Percentiles rank a stretch among this genome's conserved stretches.
phyloP scores from a whole-genome alignment of 2,888 invertebrate genomes.

The Caenorhabditis imperialis region DNA sequence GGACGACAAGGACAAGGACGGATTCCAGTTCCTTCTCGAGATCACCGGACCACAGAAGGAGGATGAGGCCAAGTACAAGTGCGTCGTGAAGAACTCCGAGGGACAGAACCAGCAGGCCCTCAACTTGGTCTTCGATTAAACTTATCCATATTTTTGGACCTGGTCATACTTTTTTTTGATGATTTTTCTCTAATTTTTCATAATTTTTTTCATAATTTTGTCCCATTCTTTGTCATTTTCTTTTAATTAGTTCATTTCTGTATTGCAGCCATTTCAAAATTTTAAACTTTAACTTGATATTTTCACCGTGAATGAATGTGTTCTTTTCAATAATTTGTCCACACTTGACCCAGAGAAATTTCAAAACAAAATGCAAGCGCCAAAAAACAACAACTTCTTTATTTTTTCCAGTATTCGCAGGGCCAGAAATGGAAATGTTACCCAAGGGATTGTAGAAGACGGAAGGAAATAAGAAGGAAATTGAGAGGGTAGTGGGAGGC shows the following conservation, averaged over 20 bases:
- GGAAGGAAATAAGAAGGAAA: constrained; percentile 15
- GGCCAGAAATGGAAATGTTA: constrained; percentile 18
- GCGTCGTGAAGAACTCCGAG: constrained; percentile 77
- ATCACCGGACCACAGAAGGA: constrained; percentile 76
- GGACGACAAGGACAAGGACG: constrained; percentile 77
- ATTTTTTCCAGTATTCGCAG: constrained; percentile 20
- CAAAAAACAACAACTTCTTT: constrained; percentile 17
- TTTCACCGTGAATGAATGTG: not conserved
- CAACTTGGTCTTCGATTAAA: constrained; percentile 76
- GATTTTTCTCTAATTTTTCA: constrained; percentile 3
- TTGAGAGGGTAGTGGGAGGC: not conserved
- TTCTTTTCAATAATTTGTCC: not conserved
- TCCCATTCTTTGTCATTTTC: not conserved
- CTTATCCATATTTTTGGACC: constrained; percentile 1
- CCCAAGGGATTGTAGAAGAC: constrained; percentile 41
- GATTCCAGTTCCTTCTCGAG: constrained; percentile 74
- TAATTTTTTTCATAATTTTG: constrained; percentile 6
- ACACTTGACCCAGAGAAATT: not conserved
- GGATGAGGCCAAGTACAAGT: constrained; percentile 77
- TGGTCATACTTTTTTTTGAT: constrained; percentile 3
- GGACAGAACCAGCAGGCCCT: constrained; percentile 78
- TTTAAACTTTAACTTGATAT: constrained; percentile 7
- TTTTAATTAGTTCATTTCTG: constrained; percentile 1
- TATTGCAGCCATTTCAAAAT: constrained; percentile 1
- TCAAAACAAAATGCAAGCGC: constrained; percentile 7